A percentile compares a stretch with the other conserved stretches of the same genome.
Conservation (phyloP, 2,113 vertebrate species). For the Steatornis caripensis region DNA sequence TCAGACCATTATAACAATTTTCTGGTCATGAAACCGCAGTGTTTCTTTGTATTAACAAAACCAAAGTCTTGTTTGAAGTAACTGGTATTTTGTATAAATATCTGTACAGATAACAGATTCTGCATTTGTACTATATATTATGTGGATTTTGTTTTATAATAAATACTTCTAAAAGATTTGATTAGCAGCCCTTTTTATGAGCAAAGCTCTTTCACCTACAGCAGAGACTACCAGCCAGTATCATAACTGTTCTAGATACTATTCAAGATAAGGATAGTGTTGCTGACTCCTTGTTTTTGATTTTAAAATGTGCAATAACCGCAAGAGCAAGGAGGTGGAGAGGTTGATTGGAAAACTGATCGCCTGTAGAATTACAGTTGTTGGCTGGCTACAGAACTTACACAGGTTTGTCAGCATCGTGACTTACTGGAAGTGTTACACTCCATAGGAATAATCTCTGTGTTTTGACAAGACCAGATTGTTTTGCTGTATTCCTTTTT, state of each 20-base stretch:
- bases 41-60: conserved; percentile 21
- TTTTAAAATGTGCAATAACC: background rate
- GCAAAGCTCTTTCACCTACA: background rate
- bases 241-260: background rate
- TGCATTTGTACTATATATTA: conserved; percentile 57
- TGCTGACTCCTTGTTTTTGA: background rate
- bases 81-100: conserved; percentile 55
- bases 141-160: conserved; percentile 67
- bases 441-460: background rate
- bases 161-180: conserved; percentile 43
- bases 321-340: background rate
- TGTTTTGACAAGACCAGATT: background rate
- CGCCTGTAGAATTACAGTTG: background rate
- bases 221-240: background rate
- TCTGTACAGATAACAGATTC: conserved; percentile 57
- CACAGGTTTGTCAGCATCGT: background rate
- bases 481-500: background rate
- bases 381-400: background rate
- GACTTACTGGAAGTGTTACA: background rate
- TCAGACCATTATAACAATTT: background rate
- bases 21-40: background rate
- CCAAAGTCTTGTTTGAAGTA: conserved; percentile 50
- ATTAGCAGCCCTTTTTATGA: conserved; percentile 15
- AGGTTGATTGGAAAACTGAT: background rate
- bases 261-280: background rate